Evolutionary conservation across 2,797 vertebrate genomes (phyloP).

Genomic region (Platyrinchus mystaceus): DNA sequence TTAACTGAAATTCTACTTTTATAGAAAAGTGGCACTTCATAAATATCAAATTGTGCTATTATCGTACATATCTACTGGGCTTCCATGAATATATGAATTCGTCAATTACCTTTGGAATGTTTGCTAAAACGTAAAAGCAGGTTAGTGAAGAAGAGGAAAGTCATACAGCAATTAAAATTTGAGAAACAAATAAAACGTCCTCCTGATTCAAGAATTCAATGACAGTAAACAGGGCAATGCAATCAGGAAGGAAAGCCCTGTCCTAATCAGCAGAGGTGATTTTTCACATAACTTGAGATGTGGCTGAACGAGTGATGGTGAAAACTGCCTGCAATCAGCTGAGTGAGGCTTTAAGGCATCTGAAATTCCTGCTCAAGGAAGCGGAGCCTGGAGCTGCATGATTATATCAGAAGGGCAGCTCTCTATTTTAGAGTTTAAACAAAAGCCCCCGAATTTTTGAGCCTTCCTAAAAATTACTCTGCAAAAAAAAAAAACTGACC

Average conservation of each 20-base stretch:
- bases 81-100: slow-evolving; percentile 76
- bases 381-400: fast-evolving
- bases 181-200: slow-evolving; percentile 60
- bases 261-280: slow-evolving; percentile 56
- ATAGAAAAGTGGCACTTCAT: slow-evolving; percentile 77
- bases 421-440: neutral
- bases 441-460: neutral
- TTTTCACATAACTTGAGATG: slow-evolving; percentile 31
- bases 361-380: neutral
- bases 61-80: slow-evolving; percentile 60
- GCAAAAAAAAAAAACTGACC: neutral
- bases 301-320: neutral
- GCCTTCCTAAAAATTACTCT: neutral
- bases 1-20: slow-evolving; percentile 77
- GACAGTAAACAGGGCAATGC: slow-evolving; percentile 59
- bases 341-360: neutral
- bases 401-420: neutral
- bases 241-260: slow-evolving; percentile 58
- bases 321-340: slow-evolving; percentile 42
- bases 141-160: slow-evolving; percentile 63
- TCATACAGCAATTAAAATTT: slow-evolving; percentile 65
- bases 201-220: slow-evolving; percentile 63
- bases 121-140: slow-evolving; percentile 61
- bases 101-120: slow-evolving; percentile 70
- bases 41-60: slow-evolving; percentile 77